Base-by-base conservation (phyloP, 2,888 invertebrate species). In the Chrysodeixis includens region DNA sequence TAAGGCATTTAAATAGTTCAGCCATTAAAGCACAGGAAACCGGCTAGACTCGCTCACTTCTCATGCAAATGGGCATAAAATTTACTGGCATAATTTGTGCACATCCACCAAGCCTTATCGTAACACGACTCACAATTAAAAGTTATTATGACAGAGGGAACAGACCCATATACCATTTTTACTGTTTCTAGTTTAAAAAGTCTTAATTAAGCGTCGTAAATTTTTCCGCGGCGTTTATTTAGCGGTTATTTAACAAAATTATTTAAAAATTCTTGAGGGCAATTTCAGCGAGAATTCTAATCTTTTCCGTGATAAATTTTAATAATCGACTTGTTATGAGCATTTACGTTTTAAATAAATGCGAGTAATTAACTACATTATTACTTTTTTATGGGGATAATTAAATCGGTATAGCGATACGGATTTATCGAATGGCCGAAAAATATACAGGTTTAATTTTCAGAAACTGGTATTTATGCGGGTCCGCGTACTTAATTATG, bases 1-100 rank as follows among this genome's bases (percentile, higher is more conserved):
- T 81, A 83, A 89, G 86, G 86, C 82, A 90, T 92, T 92, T 91
- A 88, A 92, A 92, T 91, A 91, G 89, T 90, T 89, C 81, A 75
- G 71, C 91, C 88, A 92, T 92, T 90, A 92, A 85, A 22, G 85
- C 82, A 74, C 67, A 66, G 66, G 82, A 71, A 85, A 81, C 84
- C 78, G 83, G 63, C 66, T 83, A 88, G 85, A 86, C 85, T 66
- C 76, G 75, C 84, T 85, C 84, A 84, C 85, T 87, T 88, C 83
- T 86, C 87, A 92, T 92, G 91, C 88, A 90, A 92, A 92, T 91
- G 84, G 81, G 69, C 82, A 84, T 80, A 71, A 73, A 88, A 90
- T 88, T 86, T 87, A 89, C 83, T 74, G 74, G 67, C 65, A 79
- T 85, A 86, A 89, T 86, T 88, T 86, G 83, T 84, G 80, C 80